These are phyloP conservation scores for Vultur gryphus DNA, from an alignment of 2,797 vertebrate genomes.

Conservation along the genomic window DNA sequence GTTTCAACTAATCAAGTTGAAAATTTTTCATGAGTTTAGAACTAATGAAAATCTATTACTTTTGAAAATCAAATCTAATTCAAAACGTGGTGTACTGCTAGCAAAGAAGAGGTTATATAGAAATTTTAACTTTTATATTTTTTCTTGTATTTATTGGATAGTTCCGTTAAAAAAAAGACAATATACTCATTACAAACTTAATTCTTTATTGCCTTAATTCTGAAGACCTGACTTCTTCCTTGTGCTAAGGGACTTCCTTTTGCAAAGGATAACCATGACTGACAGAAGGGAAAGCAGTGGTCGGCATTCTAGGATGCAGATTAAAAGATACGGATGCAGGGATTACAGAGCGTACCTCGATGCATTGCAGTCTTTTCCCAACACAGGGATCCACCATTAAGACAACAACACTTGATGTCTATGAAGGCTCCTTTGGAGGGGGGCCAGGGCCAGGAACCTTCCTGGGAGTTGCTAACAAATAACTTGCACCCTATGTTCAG, in stretches of 20 bases:
- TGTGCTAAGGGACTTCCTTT: neutral
- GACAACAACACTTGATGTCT: neutral
- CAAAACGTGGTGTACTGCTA: fast-evolving
- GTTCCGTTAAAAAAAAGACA: neutral
- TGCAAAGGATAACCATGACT: neutral
- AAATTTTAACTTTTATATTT: neutral
- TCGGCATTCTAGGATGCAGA: neutral
- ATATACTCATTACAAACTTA: neutral
- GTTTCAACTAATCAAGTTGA: neutral
- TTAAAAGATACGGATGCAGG: neutral
- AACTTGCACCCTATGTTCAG: neutral
- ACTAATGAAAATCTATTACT: neutral
- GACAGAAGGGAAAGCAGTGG: neutral
- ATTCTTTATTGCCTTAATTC: neutral
- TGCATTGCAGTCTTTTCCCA: neutral
- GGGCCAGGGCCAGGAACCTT: neutral
- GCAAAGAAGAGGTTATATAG: neutral
- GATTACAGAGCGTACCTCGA: neutral
- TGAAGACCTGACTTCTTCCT: neutral
- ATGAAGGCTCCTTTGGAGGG: neutral
- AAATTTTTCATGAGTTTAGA: neutral
- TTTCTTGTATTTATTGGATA: neutral
- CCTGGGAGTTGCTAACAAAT: neutral
- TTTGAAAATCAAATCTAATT: neutral
- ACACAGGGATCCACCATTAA: neutral